Base-by-base conservation (phyloP, 1,140 invertebrate genomes). In the Proales similis region DNA sequence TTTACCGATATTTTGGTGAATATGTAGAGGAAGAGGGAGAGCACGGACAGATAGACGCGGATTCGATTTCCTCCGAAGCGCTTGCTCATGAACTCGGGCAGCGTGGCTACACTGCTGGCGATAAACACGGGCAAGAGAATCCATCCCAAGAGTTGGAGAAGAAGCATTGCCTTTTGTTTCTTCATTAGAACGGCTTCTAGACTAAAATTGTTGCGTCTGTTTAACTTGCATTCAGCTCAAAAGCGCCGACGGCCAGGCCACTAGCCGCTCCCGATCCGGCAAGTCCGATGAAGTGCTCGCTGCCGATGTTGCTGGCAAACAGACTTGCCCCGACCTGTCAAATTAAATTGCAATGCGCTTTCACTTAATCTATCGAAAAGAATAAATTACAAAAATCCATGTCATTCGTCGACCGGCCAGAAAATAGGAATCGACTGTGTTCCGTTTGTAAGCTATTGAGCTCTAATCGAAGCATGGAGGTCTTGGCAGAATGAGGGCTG, bases 1-100 rank as follows among this genome's bases (percentile, higher is more conserved):
- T n/a, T n/a, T n/a, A 81, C 80, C 22, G 80, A 80, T 39, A 81
- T 80, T 71, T 82, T 82, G 6, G 80, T 81, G 64, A 80, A 79
- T 29, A 82, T 76, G 65, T 81, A 82, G 5, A 82, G 68, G 12
- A 81, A 70, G 6, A 82, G 70, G 4, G 80, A 78, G 9, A 82
- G 68, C 45, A 75, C 68, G 19, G 79, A 78, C 20, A 82, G 70
- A 65, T 80, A 81, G 11, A 80, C 70, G 46, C 79, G 68, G 48
- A 82, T 79, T 33, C 81, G 67, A 63, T 74, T 70, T 26, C 81
- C 79, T 17, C 80, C 80, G 69, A 82, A 82, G 42, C 81, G 67
- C 53, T 78, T 75, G 19, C 72, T 72, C 42, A 82, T 70, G 66
- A 81, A 82, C 67, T 81, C 81, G 9, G 81, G 81, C 67, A 82